phyloP scores from a whole-genome alignment of 2,888 invertebrate species.

The Bombylius major region DNA sequence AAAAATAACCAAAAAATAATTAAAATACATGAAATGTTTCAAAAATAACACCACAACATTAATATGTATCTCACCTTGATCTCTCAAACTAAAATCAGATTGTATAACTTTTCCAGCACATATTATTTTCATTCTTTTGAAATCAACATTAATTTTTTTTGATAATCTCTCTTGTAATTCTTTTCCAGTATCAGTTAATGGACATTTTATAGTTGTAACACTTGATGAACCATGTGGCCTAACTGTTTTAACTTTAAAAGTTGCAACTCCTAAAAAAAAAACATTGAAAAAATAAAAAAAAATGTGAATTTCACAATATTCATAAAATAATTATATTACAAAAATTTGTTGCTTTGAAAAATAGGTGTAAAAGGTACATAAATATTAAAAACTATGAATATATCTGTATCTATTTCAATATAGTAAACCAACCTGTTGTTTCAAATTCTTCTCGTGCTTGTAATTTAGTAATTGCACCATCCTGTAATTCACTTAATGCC shows the following conservation, averaged over 20 bases:
- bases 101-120: constrained; percentile 4
- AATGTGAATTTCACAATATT: neutral
- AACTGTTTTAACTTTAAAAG: constrained; percentile 54
- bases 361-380: no score
- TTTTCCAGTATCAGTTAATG: constrained; percentile 40
- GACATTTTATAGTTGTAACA: constrained; percentile 44
- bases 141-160: constrained; percentile 33
- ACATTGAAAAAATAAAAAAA: neutral
- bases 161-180: constrained; percentile 45
- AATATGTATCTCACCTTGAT: constrained; percentile 4
- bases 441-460: constrained; percentile 55
- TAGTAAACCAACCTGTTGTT: constrained; percentile 37
- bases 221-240: constrained; percentile 39
- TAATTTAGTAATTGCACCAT: constrained; percentile 57
- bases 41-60: no score
- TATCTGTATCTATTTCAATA: no score
- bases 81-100: neutral
- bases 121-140: constrained; percentile 51
- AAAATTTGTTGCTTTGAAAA: neutral
- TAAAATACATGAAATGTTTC: neutral
- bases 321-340: neutral
- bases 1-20: neutral
- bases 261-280: constrained; percentile 46
- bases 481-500: constrained; percentile 50
- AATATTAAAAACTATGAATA: no score